A percentile compares a stretch with the other conserved stretches of the same genome.
phyloP scores from a whole-genome alignment of 2,113 vertebrate genomes.

The Thalassarche chlororhynchos region DNA sequence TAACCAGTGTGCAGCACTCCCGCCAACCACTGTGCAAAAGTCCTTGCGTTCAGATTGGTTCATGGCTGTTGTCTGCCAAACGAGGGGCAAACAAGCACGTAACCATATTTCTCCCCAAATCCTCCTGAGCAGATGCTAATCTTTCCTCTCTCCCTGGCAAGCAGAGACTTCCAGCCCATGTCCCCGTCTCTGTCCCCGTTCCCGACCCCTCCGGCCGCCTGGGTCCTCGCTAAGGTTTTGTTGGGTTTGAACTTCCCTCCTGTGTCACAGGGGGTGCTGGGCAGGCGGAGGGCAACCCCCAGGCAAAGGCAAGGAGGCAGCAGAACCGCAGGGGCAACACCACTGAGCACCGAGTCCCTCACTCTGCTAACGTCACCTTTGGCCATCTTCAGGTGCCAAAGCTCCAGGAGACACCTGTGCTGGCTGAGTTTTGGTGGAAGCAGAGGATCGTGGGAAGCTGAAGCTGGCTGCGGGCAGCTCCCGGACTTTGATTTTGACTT shows the following conservation, averaged over 20 bases:
- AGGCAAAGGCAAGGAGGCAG: background rate
- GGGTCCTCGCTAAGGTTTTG: background rate
- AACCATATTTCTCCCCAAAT: background rate
- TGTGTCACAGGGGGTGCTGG: background rate
- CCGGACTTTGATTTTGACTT: background rate
- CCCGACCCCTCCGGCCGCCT: fast-evolving
- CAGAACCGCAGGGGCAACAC: background rate
- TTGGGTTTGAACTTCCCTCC: background rate
- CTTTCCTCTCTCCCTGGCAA: background rate
- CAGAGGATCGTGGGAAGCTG: background rate
- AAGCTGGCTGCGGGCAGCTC: background rate
- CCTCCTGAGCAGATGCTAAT: background rate
- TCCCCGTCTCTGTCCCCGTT: no score
- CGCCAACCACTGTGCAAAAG: background rate
- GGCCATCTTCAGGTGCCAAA: background rate
- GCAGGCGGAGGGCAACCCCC: fast-evolving
- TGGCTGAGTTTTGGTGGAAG: background rate
- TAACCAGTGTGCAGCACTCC: background rate
- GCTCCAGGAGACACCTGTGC: background rate
- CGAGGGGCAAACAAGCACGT: background rate
- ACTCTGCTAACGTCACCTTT: background rate
- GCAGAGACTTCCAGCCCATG: background rate
- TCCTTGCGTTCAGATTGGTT: background rate
- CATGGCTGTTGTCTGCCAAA: background rate
- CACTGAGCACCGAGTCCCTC: background rate